Base-by-base conservation (phyloP, 2,888 invertebrate genomes). In the Drosophila histrio region DNA sequence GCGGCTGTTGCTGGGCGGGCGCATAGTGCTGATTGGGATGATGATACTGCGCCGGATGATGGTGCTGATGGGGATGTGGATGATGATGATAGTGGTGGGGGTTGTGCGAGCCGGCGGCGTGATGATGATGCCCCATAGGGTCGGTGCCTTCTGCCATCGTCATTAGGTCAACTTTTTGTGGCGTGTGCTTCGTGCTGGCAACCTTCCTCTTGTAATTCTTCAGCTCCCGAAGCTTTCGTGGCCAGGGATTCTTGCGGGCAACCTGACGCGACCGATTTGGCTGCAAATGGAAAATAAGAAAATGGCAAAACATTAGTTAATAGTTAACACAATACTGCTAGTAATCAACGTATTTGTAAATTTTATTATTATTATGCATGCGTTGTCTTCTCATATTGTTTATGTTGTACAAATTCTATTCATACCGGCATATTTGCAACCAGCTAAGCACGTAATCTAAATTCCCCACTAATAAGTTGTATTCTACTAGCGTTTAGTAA, bases 61-160 rank as follows among this genome's bases (percentile, higher is more conserved):
- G 85, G 26, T 79, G 70, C 52, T 81, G 81, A 34, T 83, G 88
- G 47, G 79, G 70, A 36, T 84, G 88, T 41, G 59, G 82, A 13
- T 88, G 90, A 7, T 77, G 88, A 32, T 79, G 89, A 26, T 90
- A 86, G 43, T 91, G 90, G 62, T 90, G 90, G 64, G 88, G 87
- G 72, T 90, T 90, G 80, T 91, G 91, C 77, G 91, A 84, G 77
- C 88, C 86, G 79, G 90, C 86, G 85, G 85, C 87, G 74, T 79
- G 78, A 67, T 81, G 89, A 79, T 91, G 91, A 89, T 92, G 93
- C 93, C 92, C 93, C 92, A 92, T 94, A 92, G 92, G 94, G 93
- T 93, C 93, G 91, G 93, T 93, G 92, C 93, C 93, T 93, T 94
- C 94, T 93, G 95, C 95, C 95, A 95, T 95, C 93, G 95, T 95